These are phyloP conservation scores for Diarsia brunnea DNA, from an alignment of 2,888 invertebrate species.

Conservation along the genomic window DNA sequence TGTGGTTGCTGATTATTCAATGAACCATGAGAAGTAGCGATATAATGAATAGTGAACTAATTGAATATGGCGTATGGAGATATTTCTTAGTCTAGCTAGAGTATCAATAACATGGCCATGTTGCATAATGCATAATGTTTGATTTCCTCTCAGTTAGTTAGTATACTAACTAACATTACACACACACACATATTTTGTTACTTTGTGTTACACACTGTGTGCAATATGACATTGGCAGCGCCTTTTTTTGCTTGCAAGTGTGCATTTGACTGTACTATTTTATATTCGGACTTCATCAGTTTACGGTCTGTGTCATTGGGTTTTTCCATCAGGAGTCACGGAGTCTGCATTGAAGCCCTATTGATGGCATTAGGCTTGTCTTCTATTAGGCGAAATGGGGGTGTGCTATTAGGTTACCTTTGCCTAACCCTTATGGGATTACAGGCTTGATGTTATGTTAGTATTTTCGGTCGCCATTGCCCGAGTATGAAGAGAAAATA, in stretches of 20 bases:
- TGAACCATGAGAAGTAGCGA: slow-evolving; percentile 42
- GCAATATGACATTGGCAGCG: not conserved
- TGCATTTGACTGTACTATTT: not conserved
- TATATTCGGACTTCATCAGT: not conserved
- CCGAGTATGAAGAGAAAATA: not conserved
- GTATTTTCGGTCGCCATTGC: not conserved
- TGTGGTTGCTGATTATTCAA: slow-evolving; percentile 55
- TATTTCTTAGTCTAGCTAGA: slow-evolving; percentile 10
- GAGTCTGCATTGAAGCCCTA: too few species aligned
- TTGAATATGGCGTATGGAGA: slow-evolving; percentile 23
- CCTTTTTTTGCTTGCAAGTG: not conserved
- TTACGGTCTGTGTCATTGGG: not conserved
- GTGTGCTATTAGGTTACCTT: too few species aligned
- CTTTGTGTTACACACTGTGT: not conserved
- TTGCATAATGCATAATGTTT: not conserved
- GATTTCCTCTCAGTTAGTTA: not conserved
- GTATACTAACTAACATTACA: too few species aligned
- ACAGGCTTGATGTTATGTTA: not conserved
- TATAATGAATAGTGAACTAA: slow-evolving; percentile 44
- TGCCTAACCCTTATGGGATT: too few species aligned
- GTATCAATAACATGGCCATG: slow-evolving; percentile 37
- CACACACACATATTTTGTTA: too few species aligned
- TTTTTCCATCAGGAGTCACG: not conserved
- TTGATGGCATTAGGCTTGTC: too few species aligned
- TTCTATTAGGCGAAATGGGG: too few species aligned